phyloP scores from a whole-genome alignment of 2,888 invertebrate genomes.

The Miltochrista miniata region DNA sequence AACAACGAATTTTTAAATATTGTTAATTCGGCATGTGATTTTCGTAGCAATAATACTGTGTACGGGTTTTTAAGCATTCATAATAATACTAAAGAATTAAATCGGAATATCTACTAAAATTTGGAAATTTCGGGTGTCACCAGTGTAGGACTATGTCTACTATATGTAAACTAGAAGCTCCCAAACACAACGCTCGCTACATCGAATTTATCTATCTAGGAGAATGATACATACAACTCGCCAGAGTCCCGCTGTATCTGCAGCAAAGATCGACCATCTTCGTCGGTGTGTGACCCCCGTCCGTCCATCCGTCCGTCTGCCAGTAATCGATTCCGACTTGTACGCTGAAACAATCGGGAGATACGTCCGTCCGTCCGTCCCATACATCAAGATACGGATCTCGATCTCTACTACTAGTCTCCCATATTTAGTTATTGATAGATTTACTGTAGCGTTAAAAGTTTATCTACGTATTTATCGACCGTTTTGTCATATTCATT shows the following conservation, averaged over 20 bases:
- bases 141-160: too few relatives aligned
- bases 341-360: slow-evolving; percentile 39
- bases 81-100: too few relatives aligned
- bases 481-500: slow-evolving; percentile 33
- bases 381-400: slow-evolving; percentile 39
- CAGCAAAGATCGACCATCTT: slow-evolving; percentile 21
- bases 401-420: slow-evolving; percentile 18
- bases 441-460: slow-evolving; percentile 28
- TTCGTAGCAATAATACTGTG: too few relatives aligned
- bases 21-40: too few relatives aligned
- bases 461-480: slow-evolving; percentile 28
- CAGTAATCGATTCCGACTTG: slow-evolving; percentile 42
- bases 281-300: slow-evolving; percentile 28
- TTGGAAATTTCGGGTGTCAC: too few relatives aligned
- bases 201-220: slow-evolving; percentile 3
- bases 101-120: too few relatives aligned
- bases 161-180: too few relatives aligned
- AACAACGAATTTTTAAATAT: too few relatives aligned
- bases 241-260: slow-evolving; percentile 10
- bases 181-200: background rate
- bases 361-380: slow-evolving; percentile 29
- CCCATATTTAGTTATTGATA: slow-evolving; percentile 26
- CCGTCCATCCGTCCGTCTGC: slow-evolving; percentile 23
- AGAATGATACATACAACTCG: slow-evolving; percentile 31
- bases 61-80: too few relatives aligned